These are phyloP conservation scores for Trichomalopsis sarcophagae DNA, from an alignment of 1,140 invertebrate species.

Conservation along the genomic window DNA sequence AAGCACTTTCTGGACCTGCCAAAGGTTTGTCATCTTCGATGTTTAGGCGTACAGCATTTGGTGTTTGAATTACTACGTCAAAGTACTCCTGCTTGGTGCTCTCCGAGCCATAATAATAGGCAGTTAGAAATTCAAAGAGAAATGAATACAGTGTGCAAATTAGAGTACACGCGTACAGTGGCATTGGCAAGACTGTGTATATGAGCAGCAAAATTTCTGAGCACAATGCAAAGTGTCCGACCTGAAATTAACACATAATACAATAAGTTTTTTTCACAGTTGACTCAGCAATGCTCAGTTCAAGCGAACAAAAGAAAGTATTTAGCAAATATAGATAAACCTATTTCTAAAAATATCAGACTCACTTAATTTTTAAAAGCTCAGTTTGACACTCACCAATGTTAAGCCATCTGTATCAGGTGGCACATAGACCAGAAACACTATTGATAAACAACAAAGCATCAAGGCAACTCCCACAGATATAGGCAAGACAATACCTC, in stretches of 20 bases:
- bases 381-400: slow-evolving; percentile 72
- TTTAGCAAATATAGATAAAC: neutral
- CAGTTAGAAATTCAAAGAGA: slow-evolving; percentile 83
- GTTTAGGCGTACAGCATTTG: neutral
- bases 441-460: slow-evolving; percentile 81
- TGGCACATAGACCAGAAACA: slow-evolving; percentile 78
- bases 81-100: slow-evolving; percentile 10
- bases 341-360: neutral
- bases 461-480: slow-evolving; percentile 80
- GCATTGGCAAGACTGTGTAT: slow-evolving; percentile 95
- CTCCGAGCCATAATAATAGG: slow-evolving; percentile 61
- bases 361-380: neutral
- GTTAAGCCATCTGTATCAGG: slow-evolving; percentile 78
- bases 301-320: neutral
- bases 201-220: slow-evolving; percentile 92
- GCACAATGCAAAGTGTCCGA: slow-evolving; percentile 88
- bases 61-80: neutral
- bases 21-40: neutral
- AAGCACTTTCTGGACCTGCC: neutral
- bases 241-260: slow-evolving; percentile 37
- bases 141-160: slow-evolving; percentile 88
- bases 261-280: neutral
- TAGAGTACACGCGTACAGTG: slow-evolving; percentile 87
- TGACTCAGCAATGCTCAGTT: too few relatives aligned
- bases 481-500: slow-evolving; percentile 78